Conservation (phyloP, 2,797 vertebrate species). For the Bryconaethiops microstoma region DNA sequence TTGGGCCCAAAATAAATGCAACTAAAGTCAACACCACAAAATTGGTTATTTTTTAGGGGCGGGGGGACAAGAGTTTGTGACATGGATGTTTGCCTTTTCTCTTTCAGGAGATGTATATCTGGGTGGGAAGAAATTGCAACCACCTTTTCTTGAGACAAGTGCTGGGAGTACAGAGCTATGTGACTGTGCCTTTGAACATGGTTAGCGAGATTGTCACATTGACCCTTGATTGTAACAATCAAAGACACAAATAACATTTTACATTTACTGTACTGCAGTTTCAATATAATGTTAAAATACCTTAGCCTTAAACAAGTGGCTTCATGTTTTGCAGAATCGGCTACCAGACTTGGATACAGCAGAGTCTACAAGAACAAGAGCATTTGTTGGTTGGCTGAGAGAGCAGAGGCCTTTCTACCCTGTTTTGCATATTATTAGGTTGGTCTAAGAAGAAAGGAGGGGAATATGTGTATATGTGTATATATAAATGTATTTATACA, state of each 20-base stretch:
- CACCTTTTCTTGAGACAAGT: constrained; percentile 88
- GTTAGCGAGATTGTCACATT: constrained; percentile 66
- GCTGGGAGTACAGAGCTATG: constrained; percentile 86
- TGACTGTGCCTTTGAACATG: constrained; percentile 87
- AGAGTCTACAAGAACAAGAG: constrained; percentile 86
- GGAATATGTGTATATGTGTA: no score
- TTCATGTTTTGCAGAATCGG: constrained; percentile 74
- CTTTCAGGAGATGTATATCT: constrained; percentile 88
- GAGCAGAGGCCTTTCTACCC: constrained; percentile 94
- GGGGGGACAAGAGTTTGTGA: background rate
- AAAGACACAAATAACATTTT: no score
- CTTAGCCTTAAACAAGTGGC: background rate
- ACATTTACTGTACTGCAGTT: no score
- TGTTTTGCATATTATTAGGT: constrained; percentile 90
- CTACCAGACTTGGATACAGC: constrained; percentile 93
- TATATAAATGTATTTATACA: no score
- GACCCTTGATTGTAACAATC: no score
- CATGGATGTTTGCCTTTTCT: background rate
- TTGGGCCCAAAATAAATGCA: no score
- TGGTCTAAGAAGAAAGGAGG: constrained; percentile 54
- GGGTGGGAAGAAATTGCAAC: constrained; percentile 90
- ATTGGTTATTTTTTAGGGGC: no score
- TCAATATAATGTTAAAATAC: no score
- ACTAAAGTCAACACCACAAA: no score
- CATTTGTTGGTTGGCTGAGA: constrained; percentile 91